Evolutionary conservation across 2,113 vertebrate species (phyloP).

Genomic region (Stegostoma tigrinum): DNA sequence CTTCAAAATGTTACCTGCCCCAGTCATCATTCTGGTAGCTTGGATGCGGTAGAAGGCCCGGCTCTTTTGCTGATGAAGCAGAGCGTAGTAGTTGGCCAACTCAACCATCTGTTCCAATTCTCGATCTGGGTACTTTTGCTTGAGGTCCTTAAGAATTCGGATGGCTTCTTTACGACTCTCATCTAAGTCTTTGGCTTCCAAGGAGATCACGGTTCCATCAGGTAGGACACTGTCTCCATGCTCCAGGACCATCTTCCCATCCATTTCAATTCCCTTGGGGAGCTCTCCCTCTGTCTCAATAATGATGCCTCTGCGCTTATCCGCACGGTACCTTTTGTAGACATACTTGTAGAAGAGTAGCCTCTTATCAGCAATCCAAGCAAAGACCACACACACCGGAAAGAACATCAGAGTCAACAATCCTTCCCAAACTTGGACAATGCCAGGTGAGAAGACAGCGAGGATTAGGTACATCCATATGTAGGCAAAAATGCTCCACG

Average conservation of each 20-base stretch:
- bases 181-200: constrained; percentile 78
- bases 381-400: constrained; percentile 83
- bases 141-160: constrained; percentile 88
- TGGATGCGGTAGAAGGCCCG: constrained; percentile 91
- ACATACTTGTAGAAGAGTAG: constrained; percentile 95
- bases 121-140: constrained; percentile 89
- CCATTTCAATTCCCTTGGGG: constrained; percentile 71
- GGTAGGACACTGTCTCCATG: constrained; percentile 47
- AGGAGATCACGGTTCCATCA: constrained; percentile 53
- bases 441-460: constrained; percentile 75
- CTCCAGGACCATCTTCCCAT: constrained; percentile 62
- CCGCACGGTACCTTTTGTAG: constrained; percentile 86
- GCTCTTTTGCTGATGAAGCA: constrained; percentile 95
- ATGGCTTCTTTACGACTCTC: constrained; percentile 89
- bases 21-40: constrained; percentile 87
- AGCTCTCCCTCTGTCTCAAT: constrained; percentile 83
- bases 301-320: constrained; percentile 85
- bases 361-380: constrained; percentile 88
- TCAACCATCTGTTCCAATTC: constrained; percentile 88
- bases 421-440: constrained; percentile 88
- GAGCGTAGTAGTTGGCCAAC: constrained; percentile 84
- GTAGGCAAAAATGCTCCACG: constrained; percentile 97
- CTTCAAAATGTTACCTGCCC: constrained; percentile 85
- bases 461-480: constrained; percentile 95
- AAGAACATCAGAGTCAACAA: constrained; percentile 85